Evolutionary conservation across 2,888 invertebrate genomes (phyloP).

Genomic region (Caenorhabditis angaria): DNA sequence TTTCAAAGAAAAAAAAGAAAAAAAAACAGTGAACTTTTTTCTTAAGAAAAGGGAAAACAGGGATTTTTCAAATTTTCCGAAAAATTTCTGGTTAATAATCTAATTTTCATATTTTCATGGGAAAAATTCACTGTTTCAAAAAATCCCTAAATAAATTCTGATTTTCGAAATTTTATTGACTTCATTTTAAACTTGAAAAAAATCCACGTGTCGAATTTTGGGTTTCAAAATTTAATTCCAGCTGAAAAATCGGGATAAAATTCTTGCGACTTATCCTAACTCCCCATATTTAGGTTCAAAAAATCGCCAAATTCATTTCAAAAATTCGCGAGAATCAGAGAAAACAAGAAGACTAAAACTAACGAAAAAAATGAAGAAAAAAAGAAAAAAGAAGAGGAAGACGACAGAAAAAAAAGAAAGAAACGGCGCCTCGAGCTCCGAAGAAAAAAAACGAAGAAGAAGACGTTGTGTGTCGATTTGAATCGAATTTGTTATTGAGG

Average conservation of each 20-base stretch:
- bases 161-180: too few species aligned
- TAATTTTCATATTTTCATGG: too few species aligned
- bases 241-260: too few species aligned
- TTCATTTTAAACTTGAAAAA: too few species aligned
- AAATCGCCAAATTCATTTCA: background rate
- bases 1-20: background rate
- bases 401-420: constrained; percentile 11
- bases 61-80: too few species aligned
- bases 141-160: too few species aligned
- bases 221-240: too few species aligned
- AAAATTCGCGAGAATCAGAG: background rate
- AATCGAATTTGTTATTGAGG: constrained; percentile 10
- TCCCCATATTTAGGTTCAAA: background rate
- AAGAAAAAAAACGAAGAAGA: constrained; percentile 25
- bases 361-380: background rate
- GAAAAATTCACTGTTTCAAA: too few species aligned
- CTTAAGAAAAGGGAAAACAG: too few species aligned
- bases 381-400: constrained; percentile 2
- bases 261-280: too few species aligned
- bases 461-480: background rate
- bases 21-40: background rate
- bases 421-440: constrained; percentile 10
- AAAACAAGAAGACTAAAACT: constrained; percentile 4
- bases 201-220: too few species aligned
- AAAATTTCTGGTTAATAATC: too few species aligned